Percentiles rank a stretch among this genome's conserved stretches.
These are phyloP conservation scores for Passer montanus DNA, from an alignment of 2,113 vertebrate species.

Conservation along the genomic window DNA sequence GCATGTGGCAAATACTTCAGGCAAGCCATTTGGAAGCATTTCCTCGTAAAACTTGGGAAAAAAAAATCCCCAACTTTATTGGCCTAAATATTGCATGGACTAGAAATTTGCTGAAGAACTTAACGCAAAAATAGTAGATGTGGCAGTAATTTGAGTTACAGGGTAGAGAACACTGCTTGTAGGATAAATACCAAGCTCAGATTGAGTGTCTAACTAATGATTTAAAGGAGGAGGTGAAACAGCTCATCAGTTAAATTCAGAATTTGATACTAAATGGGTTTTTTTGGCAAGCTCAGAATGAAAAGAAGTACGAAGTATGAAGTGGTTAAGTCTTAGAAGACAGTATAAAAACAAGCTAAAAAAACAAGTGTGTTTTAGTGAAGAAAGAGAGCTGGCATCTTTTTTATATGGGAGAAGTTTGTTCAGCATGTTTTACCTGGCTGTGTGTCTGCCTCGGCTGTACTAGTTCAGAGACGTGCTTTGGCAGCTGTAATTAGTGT, in stretches of 20 bases:
- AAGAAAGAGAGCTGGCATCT: neutral
- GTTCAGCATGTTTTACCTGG: conserved; percentile 48
- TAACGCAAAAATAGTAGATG: conserved; percentile 24
- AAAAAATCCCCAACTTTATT: neutral
- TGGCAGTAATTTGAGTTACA: conserved; percentile 36
- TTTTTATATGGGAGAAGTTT: neutral
- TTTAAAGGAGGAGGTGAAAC: neutral
- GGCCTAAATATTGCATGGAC: neutral
- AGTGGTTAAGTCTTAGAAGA: neutral
- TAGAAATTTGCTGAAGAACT: conserved; percentile 24
- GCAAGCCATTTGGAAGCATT: conserved; percentile 21
- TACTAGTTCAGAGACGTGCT: neutral
- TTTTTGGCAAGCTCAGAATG: neutral
- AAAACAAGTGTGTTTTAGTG: neutral
- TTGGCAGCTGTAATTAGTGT: conserved; percentile 17
- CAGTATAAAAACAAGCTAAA: neutral
- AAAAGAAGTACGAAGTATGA: neutral
- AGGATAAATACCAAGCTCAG: neutral
- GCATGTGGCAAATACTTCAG: neutral
- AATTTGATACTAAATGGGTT: neutral
- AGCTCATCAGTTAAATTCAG: neutral
- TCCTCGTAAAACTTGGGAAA: neutral
- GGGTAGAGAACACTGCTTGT: neutral
- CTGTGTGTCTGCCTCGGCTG: neutral
- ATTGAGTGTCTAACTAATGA: neutral